Evolutionary conservation across 2,113 vertebrate species (phyloP).

Genomic region (Psophia crepitans): DNA sequence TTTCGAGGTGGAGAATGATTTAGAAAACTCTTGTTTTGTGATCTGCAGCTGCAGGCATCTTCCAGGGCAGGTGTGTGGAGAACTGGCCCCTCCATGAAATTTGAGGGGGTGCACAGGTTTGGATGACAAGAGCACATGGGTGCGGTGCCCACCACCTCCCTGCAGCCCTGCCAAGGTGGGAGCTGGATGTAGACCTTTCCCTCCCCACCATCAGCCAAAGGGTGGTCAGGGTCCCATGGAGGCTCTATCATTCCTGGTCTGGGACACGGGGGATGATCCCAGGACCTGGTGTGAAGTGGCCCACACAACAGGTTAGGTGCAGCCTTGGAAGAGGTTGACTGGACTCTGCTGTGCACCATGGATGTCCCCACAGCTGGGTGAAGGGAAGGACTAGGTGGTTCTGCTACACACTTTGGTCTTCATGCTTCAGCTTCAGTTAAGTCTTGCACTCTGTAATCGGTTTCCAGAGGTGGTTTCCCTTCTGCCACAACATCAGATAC

Average conservation of each 20-base stretch:
- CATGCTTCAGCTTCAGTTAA: not conserved
- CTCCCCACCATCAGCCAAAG: not conserved
- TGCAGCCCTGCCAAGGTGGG: not conserved
- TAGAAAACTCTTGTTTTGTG: not conserved
- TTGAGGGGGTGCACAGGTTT: not conserved
- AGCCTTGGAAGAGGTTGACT: not conserved
- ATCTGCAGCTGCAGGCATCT: not conserved
- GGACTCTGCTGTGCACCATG: not conserved
- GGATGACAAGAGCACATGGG: accelerated
- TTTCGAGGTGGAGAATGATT: not conserved
- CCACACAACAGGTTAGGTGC: not conserved
- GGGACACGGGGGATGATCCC: accelerated
- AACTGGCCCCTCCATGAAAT: not conserved
- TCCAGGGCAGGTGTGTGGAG: not conserved
- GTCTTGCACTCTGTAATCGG: not conserved
- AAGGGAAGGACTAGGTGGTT: not conserved
- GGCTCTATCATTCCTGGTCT: not conserved
- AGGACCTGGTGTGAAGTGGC: not conserved
- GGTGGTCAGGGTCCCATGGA: accelerated
- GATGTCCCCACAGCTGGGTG: not conserved
- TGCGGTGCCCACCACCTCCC: not conserved
- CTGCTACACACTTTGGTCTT: not conserved
- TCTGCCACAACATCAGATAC: not conserved
- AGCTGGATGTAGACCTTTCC: not conserved
- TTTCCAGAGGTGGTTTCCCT: not conserved